phyloP scores from a whole-genome alignment of 2,888 invertebrate genomes.

The Lochmaea capreae region DNA sequence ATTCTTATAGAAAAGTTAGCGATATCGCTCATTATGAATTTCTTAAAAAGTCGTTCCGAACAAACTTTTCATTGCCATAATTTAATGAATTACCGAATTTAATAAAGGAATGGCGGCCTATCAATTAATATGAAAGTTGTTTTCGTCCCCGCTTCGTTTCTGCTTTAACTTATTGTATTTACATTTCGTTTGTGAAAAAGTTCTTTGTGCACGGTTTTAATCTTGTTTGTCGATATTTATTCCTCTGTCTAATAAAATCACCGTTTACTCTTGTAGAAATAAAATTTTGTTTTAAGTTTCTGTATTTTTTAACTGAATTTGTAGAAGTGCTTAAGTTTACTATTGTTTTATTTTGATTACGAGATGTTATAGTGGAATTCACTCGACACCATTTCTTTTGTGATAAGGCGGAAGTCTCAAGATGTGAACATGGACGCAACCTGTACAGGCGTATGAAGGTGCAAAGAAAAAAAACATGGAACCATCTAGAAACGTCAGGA shows the following conservation, averaged over 20 bases:
- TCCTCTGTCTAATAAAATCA: slow-evolving; percentile 42
- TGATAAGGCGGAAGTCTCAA: too few species aligned
- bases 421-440: too few species aligned
- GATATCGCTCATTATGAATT: slow-evolving; percentile 56
- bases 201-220: slow-evolving; percentile 42
- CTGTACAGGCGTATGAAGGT: too few species aligned
- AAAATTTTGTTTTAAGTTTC: background rate
- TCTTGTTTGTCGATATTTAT: slow-evolving; percentile 49
- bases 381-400: too few species aligned
- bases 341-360: background rate
- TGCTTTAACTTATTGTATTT: slow-evolving; percentile 47
- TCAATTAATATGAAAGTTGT: slow-evolving; percentile 48
- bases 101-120: slow-evolving; percentile 48
- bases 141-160: slow-evolving; percentile 43
- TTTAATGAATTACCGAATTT: slow-evolving; percentile 57
- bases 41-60: slow-evolving; percentile 54
- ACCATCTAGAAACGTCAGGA: too few species aligned
- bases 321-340: background rate
- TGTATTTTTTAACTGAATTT: background rate
- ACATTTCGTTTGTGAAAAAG: slow-evolving; percentile 45
- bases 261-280: slow-evolving; percentile 19
- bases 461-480: too few species aligned
- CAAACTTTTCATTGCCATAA: slow-evolving; percentile 54
- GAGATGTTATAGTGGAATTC: too few species aligned
- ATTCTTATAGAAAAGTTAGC: slow-evolving; percentile 46